phyloP scores from a whole-genome alignment of 1,140 invertebrate species.

The Cydia amplana region DNA sequence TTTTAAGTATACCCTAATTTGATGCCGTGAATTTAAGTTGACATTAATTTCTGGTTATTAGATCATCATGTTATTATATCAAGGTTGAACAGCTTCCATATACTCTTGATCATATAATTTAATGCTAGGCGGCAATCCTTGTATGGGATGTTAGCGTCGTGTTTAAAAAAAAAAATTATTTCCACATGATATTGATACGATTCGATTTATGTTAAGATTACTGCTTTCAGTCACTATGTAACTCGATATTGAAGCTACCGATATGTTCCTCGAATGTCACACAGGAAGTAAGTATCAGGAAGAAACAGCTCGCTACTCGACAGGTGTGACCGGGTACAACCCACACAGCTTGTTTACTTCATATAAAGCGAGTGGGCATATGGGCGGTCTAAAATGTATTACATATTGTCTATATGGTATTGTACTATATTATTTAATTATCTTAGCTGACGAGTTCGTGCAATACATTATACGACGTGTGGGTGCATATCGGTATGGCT shows the following conservation, averaged over 20 bases:
- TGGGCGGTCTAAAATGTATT: conserved; percentile 19
- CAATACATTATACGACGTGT: neutral
- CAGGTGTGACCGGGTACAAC: neutral
- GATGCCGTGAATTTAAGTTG: neutral
- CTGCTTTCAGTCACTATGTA: neutral
- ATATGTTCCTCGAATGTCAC: conserved; percentile 9
- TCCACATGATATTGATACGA: neutral
- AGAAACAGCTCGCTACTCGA: neutral
- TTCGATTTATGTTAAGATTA: neutral
- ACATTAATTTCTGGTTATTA: conserved; percentile 19
- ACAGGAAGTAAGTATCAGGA: conserved; percentile 5
- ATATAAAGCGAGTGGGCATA: conserved; percentile 5
- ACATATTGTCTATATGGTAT: conserved; percentile 20
- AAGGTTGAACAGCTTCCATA: neutral
- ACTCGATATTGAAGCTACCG: neutral
- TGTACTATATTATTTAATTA: conserved; percentile 19
- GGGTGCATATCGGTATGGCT: neutral
- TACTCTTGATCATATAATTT: neutral
- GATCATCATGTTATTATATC: conserved; percentile 3
- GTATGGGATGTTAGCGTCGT: neutral
- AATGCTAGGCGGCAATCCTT: neutral
- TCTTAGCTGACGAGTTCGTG: neutral
- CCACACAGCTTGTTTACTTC: conserved; percentile 20
- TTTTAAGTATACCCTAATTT: neutral
- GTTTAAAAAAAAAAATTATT: neutral